Percentiles rank a stretch among this genome's conserved stretches.
These are phyloP conservation scores for Dreissena rostriformis DNA, from an alignment of 1,140 invertebrate genomes.

Conservation along the genomic window DNA sequence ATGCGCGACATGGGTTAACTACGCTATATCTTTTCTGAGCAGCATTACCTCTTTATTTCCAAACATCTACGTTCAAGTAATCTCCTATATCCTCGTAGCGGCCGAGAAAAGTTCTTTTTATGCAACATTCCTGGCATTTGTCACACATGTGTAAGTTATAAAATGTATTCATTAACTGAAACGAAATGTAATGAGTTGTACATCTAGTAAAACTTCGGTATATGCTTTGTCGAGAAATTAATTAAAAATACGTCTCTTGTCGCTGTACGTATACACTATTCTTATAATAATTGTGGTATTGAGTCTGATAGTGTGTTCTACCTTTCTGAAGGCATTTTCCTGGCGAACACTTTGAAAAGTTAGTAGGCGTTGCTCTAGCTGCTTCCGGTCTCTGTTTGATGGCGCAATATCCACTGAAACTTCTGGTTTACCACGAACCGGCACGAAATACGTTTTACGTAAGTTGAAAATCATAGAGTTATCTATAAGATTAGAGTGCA, in stretches of 20 bases:
- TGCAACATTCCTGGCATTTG: slow-evolving; percentile 39
- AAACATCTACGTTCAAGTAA: slow-evolving; percentile 15
- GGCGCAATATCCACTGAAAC: slow-evolving; percentile 31
- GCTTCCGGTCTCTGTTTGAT: slow-evolving; percentile 14
- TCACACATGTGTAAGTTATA: slow-evolving; percentile 46
- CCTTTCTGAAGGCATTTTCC: slow-evolving; percentile 28
- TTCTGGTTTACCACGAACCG: background rate
- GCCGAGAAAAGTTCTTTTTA: slow-evolving; percentile 37
- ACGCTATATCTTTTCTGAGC: slow-evolving; percentile 19
- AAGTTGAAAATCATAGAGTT: background rate
- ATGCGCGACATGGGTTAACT: slow-evolving; percentile 1
- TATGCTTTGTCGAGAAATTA: too few relatives aligned
- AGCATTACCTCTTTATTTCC: slow-evolving; percentile 32
- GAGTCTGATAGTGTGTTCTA: too few relatives aligned
- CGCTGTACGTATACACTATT: too few relatives aligned
- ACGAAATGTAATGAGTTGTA: too few relatives aligned
- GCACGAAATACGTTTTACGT: slow-evolving; percentile 25
- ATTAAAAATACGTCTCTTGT: too few relatives aligned
- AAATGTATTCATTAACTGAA: too few relatives aligned
- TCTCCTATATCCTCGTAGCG: slow-evolving; percentile 34
- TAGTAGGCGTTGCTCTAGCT: slow-evolving; percentile 10
- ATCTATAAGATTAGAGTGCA: background rate
- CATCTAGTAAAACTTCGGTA: too few relatives aligned
- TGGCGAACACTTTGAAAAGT: slow-evolving; percentile 46
- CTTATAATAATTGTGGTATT: too few relatives aligned